Percentiles rank a stretch among this genome's conserved stretches.
Evolutionary conservation across 1,140 invertebrate species (phyloP).

Genomic region (Kradibia gibbosae): DNA sequence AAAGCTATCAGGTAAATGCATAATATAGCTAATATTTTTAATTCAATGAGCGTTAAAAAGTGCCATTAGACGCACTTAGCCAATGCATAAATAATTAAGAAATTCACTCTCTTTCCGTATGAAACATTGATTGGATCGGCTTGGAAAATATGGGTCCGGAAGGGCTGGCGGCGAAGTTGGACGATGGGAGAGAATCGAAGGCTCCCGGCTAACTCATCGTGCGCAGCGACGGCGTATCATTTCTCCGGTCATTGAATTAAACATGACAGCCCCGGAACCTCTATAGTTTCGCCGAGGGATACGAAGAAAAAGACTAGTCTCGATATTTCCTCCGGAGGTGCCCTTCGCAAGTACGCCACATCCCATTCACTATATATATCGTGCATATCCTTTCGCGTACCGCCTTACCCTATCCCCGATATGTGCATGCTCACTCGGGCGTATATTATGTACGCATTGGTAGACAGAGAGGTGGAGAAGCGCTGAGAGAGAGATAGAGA

Average conservation of each 20-base stretch:
- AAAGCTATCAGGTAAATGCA: background rate
- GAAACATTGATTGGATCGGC: conserved; percentile 32
- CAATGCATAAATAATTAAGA: conserved; percentile 40
- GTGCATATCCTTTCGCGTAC: background rate
- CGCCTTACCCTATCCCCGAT: background rate
- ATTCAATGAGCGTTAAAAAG: conserved; percentile 36
- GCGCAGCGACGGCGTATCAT: background rate
- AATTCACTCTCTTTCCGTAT: conserved; percentile 22
- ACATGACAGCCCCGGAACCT: conserved; percentile 29
- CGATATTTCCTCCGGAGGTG: background rate
- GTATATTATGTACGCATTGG: background rate
- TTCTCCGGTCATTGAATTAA: conserved; percentile 43
- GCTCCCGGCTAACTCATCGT: background rate
- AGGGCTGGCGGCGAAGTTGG: no score
- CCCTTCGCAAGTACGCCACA: background rate
- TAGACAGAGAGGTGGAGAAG: background rate
- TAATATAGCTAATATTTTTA: conserved; percentile 1
- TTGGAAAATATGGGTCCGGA: background rate
- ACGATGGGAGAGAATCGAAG: no score
- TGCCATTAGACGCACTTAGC: conserved; percentile 20
- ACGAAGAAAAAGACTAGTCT: background rate
- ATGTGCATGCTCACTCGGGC: background rate
- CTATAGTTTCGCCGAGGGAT: background rate
- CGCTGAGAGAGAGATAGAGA: background rate
- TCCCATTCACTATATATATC: background rate